Percentiles rank a stretch among this genome's conserved stretches.
phyloP scores from a whole-genome alignment of 1,140 invertebrate species.

The Schlechtendalia chinensis region DNA sequence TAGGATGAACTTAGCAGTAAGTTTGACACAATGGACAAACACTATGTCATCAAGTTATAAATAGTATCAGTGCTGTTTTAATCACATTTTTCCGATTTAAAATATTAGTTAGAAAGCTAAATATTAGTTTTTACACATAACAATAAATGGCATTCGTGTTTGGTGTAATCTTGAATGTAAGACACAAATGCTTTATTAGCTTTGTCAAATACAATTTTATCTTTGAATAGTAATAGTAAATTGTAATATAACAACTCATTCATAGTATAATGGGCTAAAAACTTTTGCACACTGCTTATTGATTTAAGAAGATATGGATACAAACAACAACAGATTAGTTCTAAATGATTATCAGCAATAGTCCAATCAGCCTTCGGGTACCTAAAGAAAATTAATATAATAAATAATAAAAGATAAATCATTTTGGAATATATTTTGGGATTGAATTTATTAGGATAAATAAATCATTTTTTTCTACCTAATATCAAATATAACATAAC shows the following conservation, averaged over 20 bases:
- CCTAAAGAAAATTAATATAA: no score
- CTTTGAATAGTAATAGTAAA: conserved; percentile 60
- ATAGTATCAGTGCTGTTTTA: no score
- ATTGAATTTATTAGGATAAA: no score
- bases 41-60: no score
- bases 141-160: conserved; percentile 93
- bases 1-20: no score
- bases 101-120: not conserved
- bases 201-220: conserved; percentile 81
- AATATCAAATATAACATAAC: no score
- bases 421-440: no score
- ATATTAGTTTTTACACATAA: conserved; percentile 63
- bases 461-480: no score
- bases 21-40: no score
- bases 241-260: not conserved
- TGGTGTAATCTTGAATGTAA: conserved; percentile 87
- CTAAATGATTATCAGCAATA: not conserved
- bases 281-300: not conserved
- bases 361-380: no score
- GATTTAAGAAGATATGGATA: not conserved
- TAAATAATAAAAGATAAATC: no score
- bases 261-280: not conserved
- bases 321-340: no score
- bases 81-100: not conserved
- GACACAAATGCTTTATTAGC: conserved; percentile 93